phyloP scores from a whole-genome alignment of 2,888 invertebrate species.

The Cataglyphis rosenhaueri region DNA sequence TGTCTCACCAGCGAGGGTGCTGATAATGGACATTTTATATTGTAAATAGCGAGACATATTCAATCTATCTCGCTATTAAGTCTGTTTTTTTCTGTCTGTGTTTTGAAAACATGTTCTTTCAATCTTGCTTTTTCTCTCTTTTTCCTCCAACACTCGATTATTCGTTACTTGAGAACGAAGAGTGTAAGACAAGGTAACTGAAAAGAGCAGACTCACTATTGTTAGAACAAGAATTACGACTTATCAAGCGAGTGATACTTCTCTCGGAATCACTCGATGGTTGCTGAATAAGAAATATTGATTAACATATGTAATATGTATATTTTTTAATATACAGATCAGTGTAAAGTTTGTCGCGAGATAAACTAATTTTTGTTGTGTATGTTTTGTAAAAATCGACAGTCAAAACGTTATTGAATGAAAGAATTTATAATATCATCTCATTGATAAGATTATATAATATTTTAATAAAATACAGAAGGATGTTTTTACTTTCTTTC shows the following conservation, averaged over 20 bases:
- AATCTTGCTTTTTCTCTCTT: not conserved
- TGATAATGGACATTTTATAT: slow-evolving; percentile 21
- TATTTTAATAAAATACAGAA: not conserved
- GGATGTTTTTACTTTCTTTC: not conserved
- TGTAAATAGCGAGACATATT: not conserved
- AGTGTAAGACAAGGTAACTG: not conserved
- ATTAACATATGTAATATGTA: slow-evolving; percentile 8
- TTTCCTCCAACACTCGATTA: not conserved
- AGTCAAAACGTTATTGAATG: not conserved
- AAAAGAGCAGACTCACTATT: slow-evolving; percentile 12
- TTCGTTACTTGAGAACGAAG: not conserved
- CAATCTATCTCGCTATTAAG: slow-evolving; percentile 1
- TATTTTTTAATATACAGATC: slow-evolving; percentile 1
- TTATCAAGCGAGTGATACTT: not conserved
- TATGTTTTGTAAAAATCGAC: slow-evolving; percentile 14
- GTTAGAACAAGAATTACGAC: not conserved
- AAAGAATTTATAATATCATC: slow-evolving; percentile 7
- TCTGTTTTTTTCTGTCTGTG: slow-evolving; percentile 17
- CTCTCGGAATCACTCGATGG: not conserved
- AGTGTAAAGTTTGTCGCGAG: slow-evolving; percentile 21
- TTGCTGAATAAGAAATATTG: slow-evolving; percentile 10
- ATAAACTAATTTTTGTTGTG: not conserved
- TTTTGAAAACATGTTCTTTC: not conserved
- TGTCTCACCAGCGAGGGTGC: slow-evolving; percentile 7
- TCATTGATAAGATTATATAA: slow-evolving; percentile 13